Conservation (phyloP, 2,797 vertebrate species). For the Channa striata region DNA sequence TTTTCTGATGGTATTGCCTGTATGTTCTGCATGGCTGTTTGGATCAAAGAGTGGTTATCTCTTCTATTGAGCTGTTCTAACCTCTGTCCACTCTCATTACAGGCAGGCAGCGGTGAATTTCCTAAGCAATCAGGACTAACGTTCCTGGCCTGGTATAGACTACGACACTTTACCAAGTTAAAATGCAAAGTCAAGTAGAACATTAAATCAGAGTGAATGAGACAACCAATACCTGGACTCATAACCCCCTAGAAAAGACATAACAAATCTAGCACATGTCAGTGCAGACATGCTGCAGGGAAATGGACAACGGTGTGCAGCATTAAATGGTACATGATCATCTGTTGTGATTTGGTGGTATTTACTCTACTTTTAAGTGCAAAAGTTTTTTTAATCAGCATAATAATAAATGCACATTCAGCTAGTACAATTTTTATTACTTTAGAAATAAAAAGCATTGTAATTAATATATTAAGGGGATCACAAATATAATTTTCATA, state of each 20-base stretch:
- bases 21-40: conserved; percentile 91
- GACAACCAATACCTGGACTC: conserved; percentile 42
- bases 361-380: too few relatives aligned
- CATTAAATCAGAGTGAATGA: conserved; percentile 71
- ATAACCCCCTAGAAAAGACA: conserved; percentile 17
- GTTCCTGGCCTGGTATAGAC: conserved; percentile 82
- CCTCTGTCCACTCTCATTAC: conserved; percentile 96
- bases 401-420: too few relatives aligned
- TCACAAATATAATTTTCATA: too few relatives aligned
- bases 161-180: conserved; percentile 84
- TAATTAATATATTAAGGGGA: too few relatives aligned
- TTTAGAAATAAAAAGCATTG: too few relatives aligned
- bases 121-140: conserved; percentile 89
- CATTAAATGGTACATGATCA: background rate
- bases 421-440: too few relatives aligned
- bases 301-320: conserved; percentile 8
- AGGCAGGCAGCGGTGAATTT: conserved; percentile 85
- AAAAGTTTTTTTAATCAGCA: too few relatives aligned
- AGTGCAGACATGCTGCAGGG: conserved; percentile 21
- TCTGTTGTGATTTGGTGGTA: too few relatives aligned
- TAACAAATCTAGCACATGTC: conserved; percentile 27
- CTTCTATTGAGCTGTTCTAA: conserved; percentile 96
- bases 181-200: conserved; percentile 84
- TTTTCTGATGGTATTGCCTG: conserved; percentile 86
- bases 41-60: conserved; percentile 94